Percentiles rank a stretch among this genome's conserved stretches.
Evolutionary conservation across 2,113 vertebrate species (phyloP).

Genomic region (Pan troglodytes): NHGRI_mPanTro3-v2.1_pri NC_086015.1:67387001-67387500

Average conservation of each 20-base stretch:
- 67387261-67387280: background rate
- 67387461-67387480: background rate
- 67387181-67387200: background rate
- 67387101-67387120: background rate
- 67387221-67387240: background rate
- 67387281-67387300: background rate
- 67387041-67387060: background rate
- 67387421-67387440: background rate
- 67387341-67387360: background rate
- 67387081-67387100: background rate
- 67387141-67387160: background rate
- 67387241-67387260: background rate
- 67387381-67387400: background rate
- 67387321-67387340: background rate
- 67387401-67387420: background rate
- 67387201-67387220: background rate
- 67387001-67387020: background rate
- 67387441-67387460: background rate
- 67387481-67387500: background rate
- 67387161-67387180: background rate
- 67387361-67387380: background rate
- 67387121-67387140: background rate
- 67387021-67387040: background rate
- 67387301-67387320: background rate
- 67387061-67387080: background rate